These are phyloP conservation scores for Heliconius sara DNA, from an alignment of 2,888 invertebrate species.

Conservation along the genomic window DNA sequence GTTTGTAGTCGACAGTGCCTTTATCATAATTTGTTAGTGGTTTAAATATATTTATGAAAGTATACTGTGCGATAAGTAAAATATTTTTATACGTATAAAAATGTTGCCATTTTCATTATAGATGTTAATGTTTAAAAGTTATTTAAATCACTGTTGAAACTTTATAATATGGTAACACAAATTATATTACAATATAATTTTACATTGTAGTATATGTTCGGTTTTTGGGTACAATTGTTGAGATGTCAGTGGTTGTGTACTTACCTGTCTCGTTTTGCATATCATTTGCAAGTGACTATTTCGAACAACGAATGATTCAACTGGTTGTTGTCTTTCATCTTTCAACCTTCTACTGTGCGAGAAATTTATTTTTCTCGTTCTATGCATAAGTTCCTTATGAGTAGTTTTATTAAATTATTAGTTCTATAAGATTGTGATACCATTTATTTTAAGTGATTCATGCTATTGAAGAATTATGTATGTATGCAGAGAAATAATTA, in stretches of 20 bases:
- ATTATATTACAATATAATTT: conserved; percentile 44
- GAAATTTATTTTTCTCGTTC: conserved; percentile 71
- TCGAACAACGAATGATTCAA: conserved; percentile 49
- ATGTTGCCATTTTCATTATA: conserved; percentile 83
- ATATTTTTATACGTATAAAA: conserved; percentile 83
- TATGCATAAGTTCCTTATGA: conserved; percentile 80
- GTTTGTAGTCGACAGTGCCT: conserved; percentile 85
- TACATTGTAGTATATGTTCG: conserved; percentile 45
- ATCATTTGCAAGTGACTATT: conserved; percentile 44
- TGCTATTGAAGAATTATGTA: conserved; percentile 63
- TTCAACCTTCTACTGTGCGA: conserved; percentile 67
- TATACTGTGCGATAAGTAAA: conserved; percentile 77
- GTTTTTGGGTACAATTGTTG: conserved; percentile 60
- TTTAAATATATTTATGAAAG: conserved; percentile 78
- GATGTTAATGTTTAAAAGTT: conserved; percentile 65
- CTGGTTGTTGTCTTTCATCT: conserved; percentile 61
- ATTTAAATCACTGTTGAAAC: conserved; percentile 21
- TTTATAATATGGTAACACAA: conserved; percentile 44
- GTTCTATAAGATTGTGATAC: conserved; percentile 82
- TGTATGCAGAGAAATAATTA: conserved; percentile 65
- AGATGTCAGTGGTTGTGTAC: conserved; percentile 80
- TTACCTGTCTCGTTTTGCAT: conserved; percentile 59
- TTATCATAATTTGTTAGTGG: conserved; percentile 74
- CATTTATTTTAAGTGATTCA: conserved; percentile 78
- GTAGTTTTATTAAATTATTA: conserved; percentile 70